A percentile compares a stretch with the other conserved stretches of the same genome.
phyloP scores from a whole-genome alignment of 35 echinoderm and acorn worm species.

The Heliocidaris erythrogramma region DNA sequence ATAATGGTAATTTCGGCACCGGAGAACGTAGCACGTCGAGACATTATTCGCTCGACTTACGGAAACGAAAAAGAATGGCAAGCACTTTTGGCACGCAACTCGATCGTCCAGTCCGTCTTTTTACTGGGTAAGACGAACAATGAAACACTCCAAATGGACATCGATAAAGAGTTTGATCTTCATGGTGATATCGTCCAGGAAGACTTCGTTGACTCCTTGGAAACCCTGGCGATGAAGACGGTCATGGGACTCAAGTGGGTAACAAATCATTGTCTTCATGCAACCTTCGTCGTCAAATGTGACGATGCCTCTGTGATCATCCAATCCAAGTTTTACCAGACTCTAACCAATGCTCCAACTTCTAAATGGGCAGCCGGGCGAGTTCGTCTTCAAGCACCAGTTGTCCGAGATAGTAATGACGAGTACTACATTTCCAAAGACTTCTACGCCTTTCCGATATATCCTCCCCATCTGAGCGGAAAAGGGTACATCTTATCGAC shows the following conservation, averaged over 20 bases:
- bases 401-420: background rate
- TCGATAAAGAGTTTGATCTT: constrained; percentile 38
- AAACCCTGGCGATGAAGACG: constrained; percentile 57
- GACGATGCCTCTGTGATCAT: constrained; percentile 60
- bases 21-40: background rate
- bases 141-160: constrained; percentile 2
- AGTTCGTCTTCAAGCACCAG: background rate
- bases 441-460: constrained; percentile 25
- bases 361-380: background rate
- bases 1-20: background rate
- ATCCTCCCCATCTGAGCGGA: constrained; percentile 55
- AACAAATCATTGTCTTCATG: constrained; percentile 44
- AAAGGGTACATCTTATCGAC: constrained; percentile 46
- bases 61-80: background rate
- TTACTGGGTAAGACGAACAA: constrained; percentile 5
- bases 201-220: constrained; percentile 43
- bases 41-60: background rate
- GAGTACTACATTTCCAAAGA: constrained; percentile 48
- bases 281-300: constrained; percentile 55
- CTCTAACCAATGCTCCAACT: background rate
- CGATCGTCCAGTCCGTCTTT: constrained; percentile 32
- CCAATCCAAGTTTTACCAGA: background rate
- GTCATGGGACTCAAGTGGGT: constrained; percentile 72
- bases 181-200: constrained; percentile 55
- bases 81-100: background rate